These are phyloP conservation scores for Smithornis capensis DNA, from an alignment of 2,113 vertebrate genomes.

Conservation along the genomic window DNA sequence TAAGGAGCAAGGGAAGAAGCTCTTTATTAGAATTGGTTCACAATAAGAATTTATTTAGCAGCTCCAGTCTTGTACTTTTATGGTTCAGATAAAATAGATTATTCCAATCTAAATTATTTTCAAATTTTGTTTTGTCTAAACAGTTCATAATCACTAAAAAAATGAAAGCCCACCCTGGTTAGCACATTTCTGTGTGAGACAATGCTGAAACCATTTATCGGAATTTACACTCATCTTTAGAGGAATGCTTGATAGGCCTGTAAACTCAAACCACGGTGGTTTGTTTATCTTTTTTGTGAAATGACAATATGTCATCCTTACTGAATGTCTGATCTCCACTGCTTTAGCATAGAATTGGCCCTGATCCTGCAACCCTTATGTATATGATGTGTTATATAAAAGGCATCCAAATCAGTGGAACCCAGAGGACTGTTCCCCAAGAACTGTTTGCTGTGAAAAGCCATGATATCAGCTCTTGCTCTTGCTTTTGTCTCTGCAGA, in stretches of 20 bases:
- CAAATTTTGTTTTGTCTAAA: neutral
- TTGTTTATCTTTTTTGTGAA: neutral
- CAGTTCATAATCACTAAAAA: neutral
- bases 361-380: neutral
- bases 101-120: neutral
- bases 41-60: neutral
- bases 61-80: neutral
- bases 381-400: neutral
- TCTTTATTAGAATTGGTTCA: neutral
- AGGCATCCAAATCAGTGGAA: neutral
- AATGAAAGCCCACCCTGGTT: neutral
- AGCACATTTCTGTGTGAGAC: neutral
- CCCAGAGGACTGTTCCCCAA: neutral
- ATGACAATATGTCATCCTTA: neutral
- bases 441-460: neutral
- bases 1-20: neutral
- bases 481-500: neutral
- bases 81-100: neutral
- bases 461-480: neutral
- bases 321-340: neutral
- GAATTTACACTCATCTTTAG: neutral
- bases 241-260: neutral
- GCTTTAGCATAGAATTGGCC: neutral
- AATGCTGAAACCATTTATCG: neutral
- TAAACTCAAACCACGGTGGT: neutral